Evolutionary conservation across 2,888 invertebrate genomes (phyloP), one percentile per base, ranked within the genome.

Genomic region (Quadroppia sp.): DNA sequence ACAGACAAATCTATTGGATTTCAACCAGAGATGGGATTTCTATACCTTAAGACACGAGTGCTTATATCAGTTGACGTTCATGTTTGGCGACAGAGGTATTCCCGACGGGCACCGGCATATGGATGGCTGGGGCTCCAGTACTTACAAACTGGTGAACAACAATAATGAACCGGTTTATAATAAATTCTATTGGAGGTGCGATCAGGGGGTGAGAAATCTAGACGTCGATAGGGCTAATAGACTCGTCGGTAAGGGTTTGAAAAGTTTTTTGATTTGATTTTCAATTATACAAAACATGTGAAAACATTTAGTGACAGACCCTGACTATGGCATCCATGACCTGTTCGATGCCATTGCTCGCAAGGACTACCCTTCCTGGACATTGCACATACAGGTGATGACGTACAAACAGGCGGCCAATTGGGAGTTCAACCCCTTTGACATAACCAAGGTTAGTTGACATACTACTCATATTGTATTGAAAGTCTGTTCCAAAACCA

Each of bases 11-110:
- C 84, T 94, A 61, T 94, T 93, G 86, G 95, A 96, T 84, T 84
- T 91, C 1, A 91, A 96, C 81, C 94, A 93, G 92, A 92, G 94
- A 82, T 96, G 96, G 95, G 96, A 96, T 82, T 96, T 96, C 81
- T 86, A 94, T 78, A 88, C 91, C 0, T 84, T 96, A 69, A 87
- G 95, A 53, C 93, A 94, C 0, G 96, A 96, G 83, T 86, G 90
- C 1, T 87, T 88, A 48, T 95, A 96, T 81, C 94, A 95, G 81
- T 83, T 88, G 17, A 82, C 90, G 81, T 89, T 94, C 82, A 82
- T 94, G 80, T 96, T 94, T 82, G 88, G 90, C 40, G 95, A 95
- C 83, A 88, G 96, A 80, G 96, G 96, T 59, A 92, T 92, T 78
- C 95, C 96, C 7, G 92, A 95, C 83, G 95, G 96, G 28, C 89